Conservation (phyloP, 2,797 vertebrate species). For the Sebastes jordani region DNA sequence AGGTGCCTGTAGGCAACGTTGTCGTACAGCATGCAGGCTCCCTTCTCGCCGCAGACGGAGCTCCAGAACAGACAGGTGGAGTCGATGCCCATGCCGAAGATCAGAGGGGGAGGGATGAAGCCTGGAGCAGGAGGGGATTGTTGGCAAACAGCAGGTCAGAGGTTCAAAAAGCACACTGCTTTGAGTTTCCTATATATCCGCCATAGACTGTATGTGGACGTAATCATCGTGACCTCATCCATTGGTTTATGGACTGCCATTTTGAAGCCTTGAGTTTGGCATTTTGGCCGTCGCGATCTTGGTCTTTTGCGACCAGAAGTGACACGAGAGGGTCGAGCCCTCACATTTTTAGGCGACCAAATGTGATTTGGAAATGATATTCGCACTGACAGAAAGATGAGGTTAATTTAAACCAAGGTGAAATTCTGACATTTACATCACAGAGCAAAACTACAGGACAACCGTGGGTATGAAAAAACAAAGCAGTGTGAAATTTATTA, state of each 20-base stretch:
- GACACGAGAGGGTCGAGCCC: too few species aligned
- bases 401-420: slow-evolving; percentile 29
- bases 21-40: slow-evolving; percentile 95
- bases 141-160: slow-evolving; percentile 49
- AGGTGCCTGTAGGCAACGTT: slow-evolving; percentile 95
- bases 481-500: background rate
- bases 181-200: slow-evolving; percentile 20
- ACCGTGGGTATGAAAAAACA: background rate
- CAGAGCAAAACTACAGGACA: slow-evolving; percentile 13
- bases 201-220: background rate
- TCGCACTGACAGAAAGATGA: slow-evolving; percentile 4
- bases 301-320: too few species aligned
- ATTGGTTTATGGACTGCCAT: background rate
- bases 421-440: background rate
- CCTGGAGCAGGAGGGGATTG: slow-evolving; percentile 77
- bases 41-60: slow-evolving; percentile 93
- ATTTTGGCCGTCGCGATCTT: background rate
- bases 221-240: too few species aligned
- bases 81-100: slow-evolving; percentile 98
- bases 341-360: too few species aligned
- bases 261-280: background rate
- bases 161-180: slow-evolving; percentile 36
- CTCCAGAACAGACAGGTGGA: slow-evolving; percentile 99
- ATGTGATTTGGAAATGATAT: too few species aligned
- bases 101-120: slow-evolving; percentile 97